These are phyloP conservation scores for Nestor notabilis DNA, from an alignment of 2,113 vertebrate genomes.

Conservation along the genomic window DNA sequence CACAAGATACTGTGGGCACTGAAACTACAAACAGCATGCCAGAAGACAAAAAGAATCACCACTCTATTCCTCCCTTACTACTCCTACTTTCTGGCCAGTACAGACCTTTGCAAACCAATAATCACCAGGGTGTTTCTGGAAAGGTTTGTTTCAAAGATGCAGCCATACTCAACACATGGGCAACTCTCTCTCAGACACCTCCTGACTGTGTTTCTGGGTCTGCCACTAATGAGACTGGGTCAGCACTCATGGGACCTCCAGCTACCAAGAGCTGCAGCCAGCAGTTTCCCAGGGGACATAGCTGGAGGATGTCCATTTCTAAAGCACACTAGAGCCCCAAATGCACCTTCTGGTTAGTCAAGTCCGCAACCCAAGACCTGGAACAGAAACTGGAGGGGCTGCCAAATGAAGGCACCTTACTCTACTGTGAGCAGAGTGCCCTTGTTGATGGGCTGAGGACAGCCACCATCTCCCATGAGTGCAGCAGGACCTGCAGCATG, in stretches of 20 bases:
- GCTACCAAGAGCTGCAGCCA: background rate
- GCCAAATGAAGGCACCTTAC: background rate
- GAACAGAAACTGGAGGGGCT: background rate
- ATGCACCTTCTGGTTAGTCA: background rate
- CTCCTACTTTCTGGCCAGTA: background rate
- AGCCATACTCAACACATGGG: rapidly evolving
- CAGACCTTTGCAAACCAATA: background rate
- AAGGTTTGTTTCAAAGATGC: background rate
- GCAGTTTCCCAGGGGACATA: background rate
- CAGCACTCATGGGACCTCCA: background rate
- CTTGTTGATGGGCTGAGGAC: background rate
- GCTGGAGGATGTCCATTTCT: background rate
- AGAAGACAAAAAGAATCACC: background rate
- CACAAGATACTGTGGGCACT: background rate
- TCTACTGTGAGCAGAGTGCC: background rate
- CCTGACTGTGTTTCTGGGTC: background rate
- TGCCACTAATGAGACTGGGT: background rate
- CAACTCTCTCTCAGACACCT: background rate
- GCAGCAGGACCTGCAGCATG: background rate
- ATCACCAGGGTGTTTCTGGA: background rate
- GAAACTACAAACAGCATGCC: background rate
- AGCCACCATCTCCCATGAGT: rapidly evolving
- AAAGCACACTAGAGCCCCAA: background rate
- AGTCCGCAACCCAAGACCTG: rapidly evolving
- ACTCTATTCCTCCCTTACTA: background rate